Conservation (phyloP, 2,113 vertebrate species). For the Ibidorhyncha struthersii region DNA sequence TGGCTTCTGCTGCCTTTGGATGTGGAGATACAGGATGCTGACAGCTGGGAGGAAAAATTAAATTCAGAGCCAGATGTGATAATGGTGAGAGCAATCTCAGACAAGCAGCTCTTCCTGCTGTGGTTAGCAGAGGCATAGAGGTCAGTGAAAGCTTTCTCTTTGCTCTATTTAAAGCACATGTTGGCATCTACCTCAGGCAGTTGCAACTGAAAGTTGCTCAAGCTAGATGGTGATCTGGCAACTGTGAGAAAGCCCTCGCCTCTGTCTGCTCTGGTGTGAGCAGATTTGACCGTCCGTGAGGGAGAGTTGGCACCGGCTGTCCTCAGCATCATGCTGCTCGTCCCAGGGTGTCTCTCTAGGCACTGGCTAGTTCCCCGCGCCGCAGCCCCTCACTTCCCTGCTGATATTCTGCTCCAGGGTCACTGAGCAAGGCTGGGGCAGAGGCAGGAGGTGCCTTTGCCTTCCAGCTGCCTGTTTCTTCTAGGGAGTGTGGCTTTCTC, state of each 20-base stretch:
- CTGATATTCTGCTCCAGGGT: neutral
- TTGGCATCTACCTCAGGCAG: neutral
- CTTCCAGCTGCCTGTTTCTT: neutral
- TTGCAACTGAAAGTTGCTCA: neutral
- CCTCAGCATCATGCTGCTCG: neutral
- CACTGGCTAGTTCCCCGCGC: accelerated
- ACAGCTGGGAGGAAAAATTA: neutral
- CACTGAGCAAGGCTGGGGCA: neutral
- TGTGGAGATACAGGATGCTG: neutral
- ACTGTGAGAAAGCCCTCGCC: accelerated
- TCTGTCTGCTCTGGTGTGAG: neutral
- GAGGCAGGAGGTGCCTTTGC: neutral
- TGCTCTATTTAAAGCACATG: neutral
- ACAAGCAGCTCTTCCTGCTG: conserved; percentile 51
- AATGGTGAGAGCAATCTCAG: conserved; percentile 33
- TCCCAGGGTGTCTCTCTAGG: neutral
- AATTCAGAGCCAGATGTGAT: neutral
- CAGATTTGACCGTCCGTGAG: neutral
- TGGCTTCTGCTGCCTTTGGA: conserved; percentile 17
- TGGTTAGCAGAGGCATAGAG: conserved; percentile 23
- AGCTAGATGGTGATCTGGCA: neutral
- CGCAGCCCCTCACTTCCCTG: neutral
- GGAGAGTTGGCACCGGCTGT: accelerated
- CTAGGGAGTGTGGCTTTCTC: neutral
- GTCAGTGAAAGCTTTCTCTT: conserved; percentile 51